A percentile compares a stretch with the other conserved stretches of the same genome.
phyloP scores from a whole-genome alignment of 2,888 invertebrate species.

The Harmothoe impar region DNA sequence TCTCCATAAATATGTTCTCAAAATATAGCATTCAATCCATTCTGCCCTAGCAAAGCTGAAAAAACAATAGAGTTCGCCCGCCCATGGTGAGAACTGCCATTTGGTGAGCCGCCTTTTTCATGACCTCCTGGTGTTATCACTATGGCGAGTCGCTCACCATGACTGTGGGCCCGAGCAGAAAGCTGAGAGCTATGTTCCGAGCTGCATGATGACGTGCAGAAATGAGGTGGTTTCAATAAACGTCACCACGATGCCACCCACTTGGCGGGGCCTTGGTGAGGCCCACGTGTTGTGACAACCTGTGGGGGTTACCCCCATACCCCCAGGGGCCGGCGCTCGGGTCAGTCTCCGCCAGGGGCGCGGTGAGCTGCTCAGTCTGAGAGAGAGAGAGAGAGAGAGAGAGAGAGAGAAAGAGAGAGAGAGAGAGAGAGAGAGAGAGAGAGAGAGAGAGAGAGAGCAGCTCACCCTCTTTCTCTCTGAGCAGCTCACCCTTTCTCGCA shows the following conservation, averaged over 20 bases:
- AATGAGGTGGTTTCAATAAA: conserved; percentile 61
- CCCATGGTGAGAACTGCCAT: conserved; percentile 16
- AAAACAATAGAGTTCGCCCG: background rate
- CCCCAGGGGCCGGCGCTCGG: background rate
- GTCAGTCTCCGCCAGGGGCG: background rate
- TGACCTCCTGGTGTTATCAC: conserved; percentile 13
- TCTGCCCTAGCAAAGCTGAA: background rate
- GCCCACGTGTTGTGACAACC: conserved; percentile 53
- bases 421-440: too few relatives aligned
- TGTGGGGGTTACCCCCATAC: conserved; percentile 11
- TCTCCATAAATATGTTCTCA: background rate
- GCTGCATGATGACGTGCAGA: conserved; percentile 45
- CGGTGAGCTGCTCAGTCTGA: background rate
- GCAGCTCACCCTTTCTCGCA: too few relatives aligned
- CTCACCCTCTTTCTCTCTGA: too few relatives aligned
- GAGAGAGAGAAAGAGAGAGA: too few relatives aligned
- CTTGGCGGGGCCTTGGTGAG: background rate
- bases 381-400: too few relatives aligned
- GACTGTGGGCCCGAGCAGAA: background rate
- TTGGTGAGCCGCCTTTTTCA: background rate
- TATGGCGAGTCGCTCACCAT: conserved; percentile 1
- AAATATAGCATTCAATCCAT: conserved; percentile 9
- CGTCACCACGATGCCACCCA: conserved; percentile 48
- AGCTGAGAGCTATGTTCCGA: conserved; percentile 10
- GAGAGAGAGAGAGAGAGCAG: too few relatives aligned